Conservation (phyloP, 2,797 vertebrate genomes). For the Orientallactaga sibirica region DNA sequence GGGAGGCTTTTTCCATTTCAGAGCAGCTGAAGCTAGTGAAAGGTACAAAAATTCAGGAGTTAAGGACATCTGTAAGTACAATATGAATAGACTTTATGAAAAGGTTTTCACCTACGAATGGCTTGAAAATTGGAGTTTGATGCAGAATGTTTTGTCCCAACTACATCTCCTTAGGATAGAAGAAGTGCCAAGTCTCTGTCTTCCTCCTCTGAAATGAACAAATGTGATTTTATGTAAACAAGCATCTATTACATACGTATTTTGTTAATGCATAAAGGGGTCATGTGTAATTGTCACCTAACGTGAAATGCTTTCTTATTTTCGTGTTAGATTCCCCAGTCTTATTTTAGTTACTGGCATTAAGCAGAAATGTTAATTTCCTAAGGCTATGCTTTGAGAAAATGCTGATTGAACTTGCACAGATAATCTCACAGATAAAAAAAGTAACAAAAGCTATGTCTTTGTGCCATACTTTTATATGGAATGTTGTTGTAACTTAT, state of each 20-base stretch:
- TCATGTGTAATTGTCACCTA: neutral
- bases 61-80: slow-evolving; percentile 55
- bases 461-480: neutral
- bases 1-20: slow-evolving; percentile 61
- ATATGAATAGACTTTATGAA: slow-evolving; percentile 56
- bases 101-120: slow-evolving; percentile 30
- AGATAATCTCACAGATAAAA: neutral
- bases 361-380: neutral
- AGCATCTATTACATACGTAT: neutral
- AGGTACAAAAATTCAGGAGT: slow-evolving; percentile 58
- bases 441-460: neutral
- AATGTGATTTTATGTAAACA: neutral
- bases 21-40: slow-evolving; percentile 10
- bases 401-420: neutral
- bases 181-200: neutral
- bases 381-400: neutral
- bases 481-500: neutral
- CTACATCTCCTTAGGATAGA: neutral
- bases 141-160: slow-evolving; percentile 4
- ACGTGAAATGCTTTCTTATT: neutral
- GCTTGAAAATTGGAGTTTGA: slow-evolving; percentile 30
- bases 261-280: neutral
- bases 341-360: neutral
- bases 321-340: neutral
- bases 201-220: neutral